Conservation (phyloP, 2,888 invertebrate genomes). For the Rhagonycha lutea region DNA sequence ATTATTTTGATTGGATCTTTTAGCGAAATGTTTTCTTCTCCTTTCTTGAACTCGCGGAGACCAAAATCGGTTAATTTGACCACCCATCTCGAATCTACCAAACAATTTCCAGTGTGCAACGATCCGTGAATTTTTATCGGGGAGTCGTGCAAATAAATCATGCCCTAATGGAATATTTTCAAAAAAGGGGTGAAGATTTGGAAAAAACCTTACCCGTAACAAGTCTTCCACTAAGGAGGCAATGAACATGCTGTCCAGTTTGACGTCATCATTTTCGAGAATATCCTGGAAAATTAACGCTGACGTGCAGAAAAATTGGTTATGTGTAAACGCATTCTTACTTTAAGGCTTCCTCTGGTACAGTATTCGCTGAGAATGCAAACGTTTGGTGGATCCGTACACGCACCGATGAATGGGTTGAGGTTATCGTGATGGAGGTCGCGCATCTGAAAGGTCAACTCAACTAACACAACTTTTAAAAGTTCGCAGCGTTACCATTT, state of each 20-base stretch:
- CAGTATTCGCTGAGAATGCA: conserved; percentile 90
- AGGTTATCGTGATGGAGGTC: conserved; percentile 90
- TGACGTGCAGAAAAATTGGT: not conserved
- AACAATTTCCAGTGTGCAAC: conserved; percentile 86
- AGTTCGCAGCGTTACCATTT: conserved; percentile 67
- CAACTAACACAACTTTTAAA: not conserved
- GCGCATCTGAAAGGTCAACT: conserved; percentile 67
- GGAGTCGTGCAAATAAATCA: conserved; percentile 89
- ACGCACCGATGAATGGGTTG: conserved; percentile 90
- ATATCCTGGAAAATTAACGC: conserved; percentile 70
- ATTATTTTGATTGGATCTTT: conserved; percentile 63
- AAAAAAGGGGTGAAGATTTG: not conserved
- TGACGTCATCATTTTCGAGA: conserved; percentile 92
- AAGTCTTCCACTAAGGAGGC: conserved; percentile 95
- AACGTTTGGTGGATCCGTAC: conserved; percentile 87
- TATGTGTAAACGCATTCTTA: conserved; percentile 46
- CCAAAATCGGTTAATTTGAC: conserved; percentile 93
- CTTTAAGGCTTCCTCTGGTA: conserved; percentile 88
- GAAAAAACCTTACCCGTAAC: conserved; percentile 73
- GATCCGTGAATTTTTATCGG: conserved; percentile 86
- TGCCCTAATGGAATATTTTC: conserved; percentile 64
- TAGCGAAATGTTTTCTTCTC: conserved; percentile 65
- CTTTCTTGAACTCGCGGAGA: conserved; percentile 81
- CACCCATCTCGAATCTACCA: conserved; percentile 94
- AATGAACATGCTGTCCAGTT: conserved; percentile 94